Evolutionary conservation across 2,797 vertebrate genomes (phyloP).

Genomic region (Lacerta agilis): DNA sequence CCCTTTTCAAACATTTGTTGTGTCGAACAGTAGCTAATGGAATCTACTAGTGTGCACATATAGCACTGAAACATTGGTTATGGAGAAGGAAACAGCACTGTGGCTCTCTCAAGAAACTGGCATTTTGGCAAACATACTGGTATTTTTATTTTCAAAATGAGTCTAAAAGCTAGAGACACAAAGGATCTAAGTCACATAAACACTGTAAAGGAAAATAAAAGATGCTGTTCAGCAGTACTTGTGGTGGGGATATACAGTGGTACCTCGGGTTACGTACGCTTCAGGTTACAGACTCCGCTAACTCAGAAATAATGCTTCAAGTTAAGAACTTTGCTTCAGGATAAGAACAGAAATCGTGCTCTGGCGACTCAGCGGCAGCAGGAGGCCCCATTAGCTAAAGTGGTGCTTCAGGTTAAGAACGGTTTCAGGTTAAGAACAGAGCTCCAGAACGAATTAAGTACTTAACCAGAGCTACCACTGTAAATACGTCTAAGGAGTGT

Average conservation of each 20-base stretch:
- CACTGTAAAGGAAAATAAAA: constrained; percentile 36
- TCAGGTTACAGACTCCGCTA: too few species aligned
- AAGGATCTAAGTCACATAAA: constrained; percentile 57
- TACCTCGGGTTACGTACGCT: too few species aligned
- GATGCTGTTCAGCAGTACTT: constrained; percentile 19
- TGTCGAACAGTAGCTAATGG: constrained; percentile 67
- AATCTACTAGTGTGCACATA: constrained; percentile 68
- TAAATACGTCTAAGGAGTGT: not conserved
- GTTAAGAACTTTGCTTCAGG: too few species aligned
- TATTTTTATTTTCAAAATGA: constrained; percentile 22
- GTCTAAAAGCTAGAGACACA: constrained; percentile 69
- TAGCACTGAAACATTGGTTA: constrained; percentile 71
- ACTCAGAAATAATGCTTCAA: too few species aligned
- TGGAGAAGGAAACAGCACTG: constrained; percentile 62
- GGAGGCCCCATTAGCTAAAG: too few species aligned
- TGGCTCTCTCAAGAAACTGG: constrained; percentile 67
- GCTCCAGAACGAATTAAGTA: too few species aligned
- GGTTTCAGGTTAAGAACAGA: too few species aligned
- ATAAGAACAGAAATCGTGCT: too few species aligned
- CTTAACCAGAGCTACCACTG: too few species aligned
- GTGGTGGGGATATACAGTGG: constrained; percentile 22
- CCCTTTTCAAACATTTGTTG: too few species aligned
- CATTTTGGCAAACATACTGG: constrained; percentile 55
- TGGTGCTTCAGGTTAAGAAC: too few species aligned
- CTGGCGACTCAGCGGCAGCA: too few species aligned